Conservation (phyloP, 2,113 vertebrate species). For the Laticauda laticaudata region DNA sequence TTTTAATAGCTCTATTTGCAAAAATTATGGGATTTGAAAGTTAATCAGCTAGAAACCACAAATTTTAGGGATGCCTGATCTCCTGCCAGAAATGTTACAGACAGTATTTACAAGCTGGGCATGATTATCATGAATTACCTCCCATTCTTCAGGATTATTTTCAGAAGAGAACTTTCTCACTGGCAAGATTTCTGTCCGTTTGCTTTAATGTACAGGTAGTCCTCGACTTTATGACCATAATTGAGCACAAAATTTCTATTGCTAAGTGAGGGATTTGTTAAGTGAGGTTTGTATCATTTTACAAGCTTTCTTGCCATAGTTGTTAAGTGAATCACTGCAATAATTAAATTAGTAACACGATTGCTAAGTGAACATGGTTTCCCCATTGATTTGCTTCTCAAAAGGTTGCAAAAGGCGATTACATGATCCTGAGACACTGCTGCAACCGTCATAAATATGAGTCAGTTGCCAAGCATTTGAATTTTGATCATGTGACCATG, state of each 20-base stretch:
- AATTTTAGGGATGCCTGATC: background rate
- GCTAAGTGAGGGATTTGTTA: background rate
- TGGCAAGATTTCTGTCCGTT: background rate
- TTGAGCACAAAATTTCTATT: background rate
- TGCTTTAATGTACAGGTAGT: background rate
- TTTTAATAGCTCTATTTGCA: background rate
- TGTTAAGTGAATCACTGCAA: background rate
- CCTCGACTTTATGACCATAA: background rate
- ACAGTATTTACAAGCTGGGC: slow-evolving; percentile 49
- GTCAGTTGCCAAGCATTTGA: background rate
- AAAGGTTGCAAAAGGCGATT: background rate
- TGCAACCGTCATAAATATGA: background rate
- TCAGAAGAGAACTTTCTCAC: background rate
- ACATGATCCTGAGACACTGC: background rate
- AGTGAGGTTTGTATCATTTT: background rate
- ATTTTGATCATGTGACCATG: background rate
- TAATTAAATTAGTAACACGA: background rate
- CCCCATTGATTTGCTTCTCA: background rate
- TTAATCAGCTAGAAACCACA: slow-evolving; percentile 25
- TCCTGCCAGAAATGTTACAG: slow-evolving; percentile 29
- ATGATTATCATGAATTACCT: slow-evolving; percentile 32
- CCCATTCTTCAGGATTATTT: slow-evolving; percentile 46
- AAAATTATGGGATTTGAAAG: background rate
- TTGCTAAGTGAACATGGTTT: background rate
- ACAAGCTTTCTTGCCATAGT: background rate